These are phyloP conservation scores for Porites cylindrica DNA, from an alignment of 92 coral and sea anemone genomes.

Conservation along the genomic window DNA sequence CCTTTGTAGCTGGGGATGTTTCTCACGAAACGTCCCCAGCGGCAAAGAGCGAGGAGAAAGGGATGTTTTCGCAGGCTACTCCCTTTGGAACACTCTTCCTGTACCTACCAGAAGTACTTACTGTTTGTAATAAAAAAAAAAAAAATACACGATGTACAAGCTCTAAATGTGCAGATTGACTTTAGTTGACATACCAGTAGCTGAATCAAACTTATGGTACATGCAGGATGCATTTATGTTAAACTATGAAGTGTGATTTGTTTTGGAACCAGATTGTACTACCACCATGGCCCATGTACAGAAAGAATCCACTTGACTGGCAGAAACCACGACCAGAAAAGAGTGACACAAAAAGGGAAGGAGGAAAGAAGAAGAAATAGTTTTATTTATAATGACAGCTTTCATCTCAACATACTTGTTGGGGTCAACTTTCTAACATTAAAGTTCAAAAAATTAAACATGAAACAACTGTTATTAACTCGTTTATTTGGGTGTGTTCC, in stretches of 20 bases:
- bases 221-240: no score
- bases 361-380: conserved; percentile 73
- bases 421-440: conserved; percentile 13
- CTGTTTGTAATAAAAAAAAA: no score
- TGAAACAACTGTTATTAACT: background rate
- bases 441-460: conserved; percentile 1
- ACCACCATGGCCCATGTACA: conserved; percentile 98
- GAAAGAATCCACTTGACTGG: conserved; percentile 90
- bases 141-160: no score
- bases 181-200: no score
- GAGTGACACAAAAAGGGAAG: conserved; percentile 75
- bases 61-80: no score
- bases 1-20: no score
- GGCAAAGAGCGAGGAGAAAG: no score
- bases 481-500: no score
- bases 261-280: conserved; percentile 79
- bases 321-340: conserved; percentile 89
- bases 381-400: background rate
- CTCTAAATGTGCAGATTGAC: no score
- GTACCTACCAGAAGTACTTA: no score
- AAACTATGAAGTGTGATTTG: background rate
- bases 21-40: no score
- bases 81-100: no score
- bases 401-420: background rate
- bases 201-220: background rate